These are phyloP conservation scores for Stegostoma tigrinum DNA, from an alignment of 2,113 vertebrate genomes.

Conservation along the genomic window DNA sequence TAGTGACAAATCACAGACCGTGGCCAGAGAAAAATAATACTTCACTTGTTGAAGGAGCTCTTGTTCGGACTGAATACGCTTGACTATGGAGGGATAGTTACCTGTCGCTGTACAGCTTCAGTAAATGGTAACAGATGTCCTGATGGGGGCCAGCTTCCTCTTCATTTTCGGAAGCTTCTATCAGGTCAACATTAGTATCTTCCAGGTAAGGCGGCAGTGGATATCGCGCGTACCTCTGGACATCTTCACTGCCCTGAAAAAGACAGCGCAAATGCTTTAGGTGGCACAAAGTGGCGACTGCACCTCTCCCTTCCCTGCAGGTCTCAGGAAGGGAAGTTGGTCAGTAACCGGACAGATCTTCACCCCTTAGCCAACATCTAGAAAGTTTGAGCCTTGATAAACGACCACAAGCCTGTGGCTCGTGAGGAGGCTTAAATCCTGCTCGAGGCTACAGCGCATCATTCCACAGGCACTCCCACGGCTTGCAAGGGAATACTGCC, in stretches of 20 bases:
- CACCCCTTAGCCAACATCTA: not conserved
- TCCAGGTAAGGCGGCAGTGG: constrained; percentile 83
- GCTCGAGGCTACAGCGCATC: not conserved
- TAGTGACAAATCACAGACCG: not conserved
- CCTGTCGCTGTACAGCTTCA: constrained; percentile 94
- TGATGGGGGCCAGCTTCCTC: constrained; percentile 55
- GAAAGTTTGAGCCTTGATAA: not conserved
- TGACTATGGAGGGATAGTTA: constrained; percentile 42
- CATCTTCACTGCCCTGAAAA: constrained; percentile 61
- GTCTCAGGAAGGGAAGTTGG: no score
- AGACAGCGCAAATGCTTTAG: not conserved
- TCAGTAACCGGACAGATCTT: no score
- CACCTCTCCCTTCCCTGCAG: no score
- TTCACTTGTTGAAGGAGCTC: not conserved
- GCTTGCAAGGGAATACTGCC: not conserved
- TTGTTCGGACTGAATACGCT: not conserved
- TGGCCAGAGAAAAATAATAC: not conserved
- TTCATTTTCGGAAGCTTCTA: constrained; percentile 51
- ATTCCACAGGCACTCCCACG: not conserved
- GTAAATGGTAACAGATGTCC: constrained; percentile 86
- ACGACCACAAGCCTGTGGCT: not conserved
- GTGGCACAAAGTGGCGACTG: no score
- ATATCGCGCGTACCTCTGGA: constrained; percentile 69
- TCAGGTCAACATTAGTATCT: constrained; percentile 45
- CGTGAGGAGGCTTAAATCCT: not conserved